phyloP scores from a whole-genome alignment of 2,888 invertebrate genomes.

The Conistra vaccinii region DNA sequence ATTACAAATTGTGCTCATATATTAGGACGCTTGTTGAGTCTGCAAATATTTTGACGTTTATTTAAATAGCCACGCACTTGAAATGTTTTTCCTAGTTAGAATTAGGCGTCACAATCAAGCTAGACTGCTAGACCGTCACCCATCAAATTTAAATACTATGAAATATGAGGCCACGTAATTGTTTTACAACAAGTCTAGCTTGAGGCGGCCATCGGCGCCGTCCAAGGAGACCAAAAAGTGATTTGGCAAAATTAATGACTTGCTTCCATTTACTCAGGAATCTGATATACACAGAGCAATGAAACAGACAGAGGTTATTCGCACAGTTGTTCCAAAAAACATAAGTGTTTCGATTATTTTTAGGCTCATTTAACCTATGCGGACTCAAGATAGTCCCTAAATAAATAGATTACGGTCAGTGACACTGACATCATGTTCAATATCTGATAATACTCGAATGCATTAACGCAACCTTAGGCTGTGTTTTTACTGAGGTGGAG shows the following conservation, averaged over 20 bases:
- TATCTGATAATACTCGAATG: conserved; percentile 46
- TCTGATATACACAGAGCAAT: conserved; percentile 67
- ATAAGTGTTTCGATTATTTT: conserved; percentile 32
- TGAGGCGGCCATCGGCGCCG: conserved; percentile 70
- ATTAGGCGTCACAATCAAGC: conserved; percentile 48
- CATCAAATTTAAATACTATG: conserved; percentile 73
- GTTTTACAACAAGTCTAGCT: conserved; percentile 68
- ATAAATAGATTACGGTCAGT: conserved; percentile 47
- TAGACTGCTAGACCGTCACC: conserved; percentile 32
- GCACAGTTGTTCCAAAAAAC: conserved; percentile 5
- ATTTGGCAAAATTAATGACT: conserved; percentile 82
- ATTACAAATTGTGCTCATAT: conserved; percentile 56
- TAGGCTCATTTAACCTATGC: conserved; percentile 15
- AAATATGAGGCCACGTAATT: conserved; percentile 75
- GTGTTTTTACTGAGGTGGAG: too few species aligned
- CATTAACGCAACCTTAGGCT: conserved; percentile 12
- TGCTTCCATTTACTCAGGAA: conserved; percentile 75
- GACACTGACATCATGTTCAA: conserved; percentile 50
- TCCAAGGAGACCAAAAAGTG: conserved; percentile 78
- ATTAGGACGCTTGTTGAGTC: conserved; percentile 39
- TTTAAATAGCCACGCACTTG: conserved; percentile 29
- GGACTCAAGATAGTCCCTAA: conserved; percentile 44
- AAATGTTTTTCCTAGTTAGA: conserved; percentile 47
- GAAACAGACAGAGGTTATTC: conserved; percentile 43
- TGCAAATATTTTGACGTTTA: conserved; percentile 50